Evolutionary conservation across 1,140 invertebrate species (phyloP), one percentile per base, ranked within the genome.

Genomic region (Brachionus sp.): DNA sequence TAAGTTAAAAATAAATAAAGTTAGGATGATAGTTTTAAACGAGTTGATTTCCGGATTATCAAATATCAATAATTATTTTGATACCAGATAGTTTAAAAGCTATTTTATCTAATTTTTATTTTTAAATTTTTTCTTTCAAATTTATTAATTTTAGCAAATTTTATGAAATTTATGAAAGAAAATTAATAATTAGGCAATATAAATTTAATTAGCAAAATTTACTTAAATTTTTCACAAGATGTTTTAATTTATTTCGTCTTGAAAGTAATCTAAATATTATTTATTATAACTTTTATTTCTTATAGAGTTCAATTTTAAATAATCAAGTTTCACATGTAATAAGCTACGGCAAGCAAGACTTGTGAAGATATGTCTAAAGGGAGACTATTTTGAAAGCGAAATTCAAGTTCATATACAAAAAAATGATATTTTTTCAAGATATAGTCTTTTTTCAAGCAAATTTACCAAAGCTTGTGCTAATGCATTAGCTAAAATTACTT

Each of bases 101-200:
- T 70, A 70, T 70, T 70, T 70, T 70, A 70, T 37, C 66, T 70
- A 70, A 70, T 70, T 19, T 39, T 70, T 16, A 16, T 37, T 70
- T n/a, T 9, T 4, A 16, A 16, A 37, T 70, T 70, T 39, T 70
- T 70, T 35, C 6, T 37, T 39, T 39, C 16, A 37, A 37, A 37
- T n/a, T n/a, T n/a, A 35, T n/a, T 19, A 37, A 37, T 70, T 39
- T 70, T 70, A 19, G n/a, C 35, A 19, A 37, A 39, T 70, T 35
- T 16, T 70, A 39, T 37, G 19, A 70, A 39, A 70, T 39, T 39
- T 70, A 70, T 33, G n/a, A n/a, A n/a, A n/a, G n/a, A 39, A 39
- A 39, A 39, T 23, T 39, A 19, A 57, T 19, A 19, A 19, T 57
- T 57, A 19, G 50, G 50, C 50, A 57, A 23, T 19, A 42, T 42